Percentiles rank a stretch among this genome's conserved stretches.
These are phyloP conservation scores for Epinephelus fuscoguttatus DNA, from an alignment of 2,113 vertebrate species.

Conservation along the genomic window DNA sequence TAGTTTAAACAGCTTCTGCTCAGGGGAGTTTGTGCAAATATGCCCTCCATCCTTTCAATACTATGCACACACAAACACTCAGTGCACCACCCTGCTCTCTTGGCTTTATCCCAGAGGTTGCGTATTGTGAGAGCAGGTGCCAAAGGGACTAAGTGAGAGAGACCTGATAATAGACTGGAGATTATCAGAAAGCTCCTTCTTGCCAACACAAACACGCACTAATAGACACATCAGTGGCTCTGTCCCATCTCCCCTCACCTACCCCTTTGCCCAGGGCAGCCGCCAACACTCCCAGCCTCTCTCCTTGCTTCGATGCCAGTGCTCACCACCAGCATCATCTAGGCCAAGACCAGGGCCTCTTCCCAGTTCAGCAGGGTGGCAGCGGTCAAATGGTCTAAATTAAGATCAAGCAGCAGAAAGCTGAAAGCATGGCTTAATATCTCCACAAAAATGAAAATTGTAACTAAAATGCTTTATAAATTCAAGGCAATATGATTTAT, in stretches of 20 bases:
- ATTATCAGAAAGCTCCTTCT: constrained; percentile 45
- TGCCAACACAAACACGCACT: constrained; percentile 35
- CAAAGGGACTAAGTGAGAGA: constrained; percentile 61
- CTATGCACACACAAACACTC: neutral
- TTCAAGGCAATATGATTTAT: neutral
- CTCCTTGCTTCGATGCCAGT: neutral
- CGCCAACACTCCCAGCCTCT: constrained; percentile 17
- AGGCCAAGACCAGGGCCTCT: constrained; percentile 1
- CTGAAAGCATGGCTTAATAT: neutral
- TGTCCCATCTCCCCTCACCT: constrained; percentile 30
- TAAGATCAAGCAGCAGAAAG: constrained; percentile 30
- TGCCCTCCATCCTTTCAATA: neutral
- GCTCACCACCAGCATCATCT: neutral
- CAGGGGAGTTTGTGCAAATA: neutral
- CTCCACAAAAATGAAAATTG: neutral
- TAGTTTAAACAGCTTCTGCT: neutral
- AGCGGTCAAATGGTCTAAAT: constrained; percentile 28
- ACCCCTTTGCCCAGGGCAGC: neutral
- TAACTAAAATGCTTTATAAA: too few species aligned
- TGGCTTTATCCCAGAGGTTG: constrained; percentile 52
- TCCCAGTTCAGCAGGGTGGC: neutral
- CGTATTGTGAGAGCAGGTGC: constrained; percentile 56
- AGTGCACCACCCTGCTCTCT: constrained; percentile 31
- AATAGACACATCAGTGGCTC: constrained; percentile 16
- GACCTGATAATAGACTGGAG: constrained; percentile 64